Evolutionary conservation across 2,797 vertebrate species (phyloP).

Genomic region (Rhinophrynus dorsalis): DNA sequence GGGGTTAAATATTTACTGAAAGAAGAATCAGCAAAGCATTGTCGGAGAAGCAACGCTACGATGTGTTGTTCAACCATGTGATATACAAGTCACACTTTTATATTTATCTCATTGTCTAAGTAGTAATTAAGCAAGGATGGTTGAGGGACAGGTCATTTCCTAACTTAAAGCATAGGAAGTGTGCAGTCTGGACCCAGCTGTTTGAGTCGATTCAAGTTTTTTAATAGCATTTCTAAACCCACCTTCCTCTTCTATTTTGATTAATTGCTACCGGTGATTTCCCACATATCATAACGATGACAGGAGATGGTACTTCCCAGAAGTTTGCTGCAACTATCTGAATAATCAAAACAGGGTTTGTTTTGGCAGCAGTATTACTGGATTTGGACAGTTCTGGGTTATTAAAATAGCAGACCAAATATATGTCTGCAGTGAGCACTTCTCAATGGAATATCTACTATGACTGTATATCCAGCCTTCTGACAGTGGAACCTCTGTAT

Average conservation of each 20-base stretch:
- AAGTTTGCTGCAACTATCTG: neutral
- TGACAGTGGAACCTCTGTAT: too few relatives aligned
- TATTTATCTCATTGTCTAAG: conserved; percentile 2
- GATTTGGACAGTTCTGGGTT: neutral
- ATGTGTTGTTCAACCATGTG: too few relatives aligned
- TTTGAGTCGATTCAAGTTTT: conserved; percentile 7
- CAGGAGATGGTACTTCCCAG: conserved; percentile 19
- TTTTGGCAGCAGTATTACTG: conserved; percentile 2
- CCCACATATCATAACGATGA: conserved; percentile 10
- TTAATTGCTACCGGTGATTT: neutral
- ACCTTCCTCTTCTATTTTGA: conserved; percentile 19
- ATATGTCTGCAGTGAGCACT: neutral
- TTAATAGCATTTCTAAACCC: neutral
- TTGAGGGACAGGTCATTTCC: conserved; percentile 28
- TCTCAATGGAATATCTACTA: neutral
- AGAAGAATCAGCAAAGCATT: too few relatives aligned
- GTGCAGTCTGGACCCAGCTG: neutral
- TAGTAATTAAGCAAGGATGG: neutral
- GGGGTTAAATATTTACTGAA: too few relatives aligned
- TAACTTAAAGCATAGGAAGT: conserved; percentile 32
- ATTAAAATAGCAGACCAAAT: neutral
- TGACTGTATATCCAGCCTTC: neutral
- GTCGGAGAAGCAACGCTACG: too few relatives aligned
- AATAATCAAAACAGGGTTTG: neutral
- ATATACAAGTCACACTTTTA: neutral